Evolutionary conservation across 2,797 vertebrate genomes (phyloP).

Genomic region (Glossophaga mutica): DNA sequence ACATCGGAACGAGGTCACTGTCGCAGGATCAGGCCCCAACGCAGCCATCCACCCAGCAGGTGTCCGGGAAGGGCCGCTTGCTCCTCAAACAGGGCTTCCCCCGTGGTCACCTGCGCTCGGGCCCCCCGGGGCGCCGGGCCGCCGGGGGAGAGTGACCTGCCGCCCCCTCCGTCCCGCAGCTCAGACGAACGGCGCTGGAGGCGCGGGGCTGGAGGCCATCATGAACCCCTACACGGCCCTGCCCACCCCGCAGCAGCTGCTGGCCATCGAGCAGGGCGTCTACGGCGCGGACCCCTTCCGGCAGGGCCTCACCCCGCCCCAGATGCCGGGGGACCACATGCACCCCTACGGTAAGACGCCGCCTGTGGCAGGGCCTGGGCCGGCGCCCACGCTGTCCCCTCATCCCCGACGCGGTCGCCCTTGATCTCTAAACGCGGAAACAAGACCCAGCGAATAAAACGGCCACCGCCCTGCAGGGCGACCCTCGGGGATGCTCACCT

Average conservation of each 20-base stretch:
- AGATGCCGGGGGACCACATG: conserved; percentile 99
- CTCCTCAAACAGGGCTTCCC: background rate
- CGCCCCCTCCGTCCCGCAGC: conserved; percentile 79
- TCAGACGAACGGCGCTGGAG: conserved; percentile 83
- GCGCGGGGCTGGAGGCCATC: conserved; percentile 85
- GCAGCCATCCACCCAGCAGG: background rate
- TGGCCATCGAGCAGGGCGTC: conserved; percentile 88
- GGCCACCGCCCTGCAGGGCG: background rate
- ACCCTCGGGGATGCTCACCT: background rate
- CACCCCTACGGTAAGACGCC: conserved; percentile 92
- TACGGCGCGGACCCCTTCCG: conserved; percentile 92
- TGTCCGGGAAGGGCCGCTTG: background rate
- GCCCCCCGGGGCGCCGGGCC: too few species aligned
- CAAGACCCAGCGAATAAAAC: background rate
- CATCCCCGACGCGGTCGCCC: background rate
- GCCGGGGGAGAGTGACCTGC: accelerated
- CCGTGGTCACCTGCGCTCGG: accelerated
- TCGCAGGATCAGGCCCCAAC: background rate
- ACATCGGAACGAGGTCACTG: background rate
- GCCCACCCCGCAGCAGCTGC: conserved; percentile 87
- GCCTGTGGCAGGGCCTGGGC: accelerated
- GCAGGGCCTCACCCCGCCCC: conserved; percentile 96
- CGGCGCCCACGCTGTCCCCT: accelerated
- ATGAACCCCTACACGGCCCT: conserved; percentile 85
- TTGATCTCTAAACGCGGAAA: too few species aligned